Conservation (phyloP, 2,113 vertebrate species). For the Passer domesticus region DNA sequence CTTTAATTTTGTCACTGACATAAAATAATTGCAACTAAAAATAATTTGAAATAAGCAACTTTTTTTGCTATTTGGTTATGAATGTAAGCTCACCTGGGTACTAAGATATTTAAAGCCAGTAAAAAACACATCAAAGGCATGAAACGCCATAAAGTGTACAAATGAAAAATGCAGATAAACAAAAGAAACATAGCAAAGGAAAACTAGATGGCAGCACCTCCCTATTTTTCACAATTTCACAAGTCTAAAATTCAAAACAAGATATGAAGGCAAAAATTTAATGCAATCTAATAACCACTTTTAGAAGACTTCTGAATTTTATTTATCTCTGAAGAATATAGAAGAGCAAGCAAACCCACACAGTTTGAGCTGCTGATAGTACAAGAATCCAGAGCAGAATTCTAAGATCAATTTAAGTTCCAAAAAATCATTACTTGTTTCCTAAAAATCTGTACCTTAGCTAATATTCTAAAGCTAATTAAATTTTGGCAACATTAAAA, state of each 20-base stretch:
- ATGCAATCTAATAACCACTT: background rate
- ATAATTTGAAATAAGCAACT: background rate
- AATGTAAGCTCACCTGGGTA: background rate
- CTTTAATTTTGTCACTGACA: background rate
- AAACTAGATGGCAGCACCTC: conserved; percentile 71
- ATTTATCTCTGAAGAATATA: background rate
- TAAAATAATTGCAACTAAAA: background rate
- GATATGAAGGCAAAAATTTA: background rate
- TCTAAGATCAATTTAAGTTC: background rate
- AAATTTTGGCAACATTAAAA: background rate
- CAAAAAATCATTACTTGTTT: background rate
- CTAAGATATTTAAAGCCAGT: background rate
- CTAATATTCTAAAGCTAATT: background rate
- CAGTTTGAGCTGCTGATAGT: background rate
- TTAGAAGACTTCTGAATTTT: background rate
- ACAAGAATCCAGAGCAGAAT: background rate
- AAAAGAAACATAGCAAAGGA: conserved; percentile 7
- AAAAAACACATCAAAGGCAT: background rate
- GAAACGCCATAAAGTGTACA: background rate
- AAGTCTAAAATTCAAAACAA: background rate
- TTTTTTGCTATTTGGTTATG: background rate
- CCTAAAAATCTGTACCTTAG: background rate
- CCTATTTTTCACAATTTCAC: conserved; percentile 21
- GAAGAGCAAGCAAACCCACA: background rate
- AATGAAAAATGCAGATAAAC: background rate